Conservation (phyloP, 2,888 invertebrate species). For the Cataglyphis albicans region DNA sequence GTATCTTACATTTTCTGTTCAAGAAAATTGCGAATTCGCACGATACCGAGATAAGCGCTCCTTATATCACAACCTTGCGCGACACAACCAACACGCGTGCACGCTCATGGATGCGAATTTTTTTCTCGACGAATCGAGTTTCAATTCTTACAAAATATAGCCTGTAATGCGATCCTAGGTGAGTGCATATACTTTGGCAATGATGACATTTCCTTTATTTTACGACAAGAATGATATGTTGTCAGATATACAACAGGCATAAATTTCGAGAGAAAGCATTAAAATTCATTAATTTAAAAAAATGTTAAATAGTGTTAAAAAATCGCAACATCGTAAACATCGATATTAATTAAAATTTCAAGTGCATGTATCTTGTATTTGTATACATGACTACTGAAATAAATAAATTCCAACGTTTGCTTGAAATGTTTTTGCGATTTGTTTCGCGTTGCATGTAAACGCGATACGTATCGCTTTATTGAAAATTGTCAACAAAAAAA, state of each 20-base stretch:
- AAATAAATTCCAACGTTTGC: conserved; percentile 6
- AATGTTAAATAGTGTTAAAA: not conserved
- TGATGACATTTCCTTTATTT: conserved; percentile 35
- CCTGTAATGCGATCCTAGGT: not conserved
- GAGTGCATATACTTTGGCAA: conserved; percentile 23
- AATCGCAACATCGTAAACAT: conserved; percentile 5
- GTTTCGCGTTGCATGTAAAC: not conserved
- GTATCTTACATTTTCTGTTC: not conserved
- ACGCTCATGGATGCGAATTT: not conserved
- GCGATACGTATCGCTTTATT: not conserved
- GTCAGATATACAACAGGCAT: not conserved
- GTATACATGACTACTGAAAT: conserved; percentile 12
- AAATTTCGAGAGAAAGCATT: conserved; percentile 6
- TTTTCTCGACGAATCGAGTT: conserved; percentile 9
- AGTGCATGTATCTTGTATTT: conserved; percentile 28
- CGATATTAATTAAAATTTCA: conserved; percentile 4
- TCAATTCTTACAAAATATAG: not conserved
- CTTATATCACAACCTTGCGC: not conserved
- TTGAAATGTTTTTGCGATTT: not conserved
- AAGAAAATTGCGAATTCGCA: not conserved
- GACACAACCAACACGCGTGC: not conserved
- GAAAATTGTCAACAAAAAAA: not conserved
- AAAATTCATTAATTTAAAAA: not conserved
- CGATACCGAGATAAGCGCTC: not conserved
- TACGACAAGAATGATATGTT: conserved; percentile 3